Evolutionary conservation across 2,797 vertebrate genomes (phyloP), one percentile per base, ranked within the genome.

Genomic region (Myoxocephalus aenaeus): DNA sequence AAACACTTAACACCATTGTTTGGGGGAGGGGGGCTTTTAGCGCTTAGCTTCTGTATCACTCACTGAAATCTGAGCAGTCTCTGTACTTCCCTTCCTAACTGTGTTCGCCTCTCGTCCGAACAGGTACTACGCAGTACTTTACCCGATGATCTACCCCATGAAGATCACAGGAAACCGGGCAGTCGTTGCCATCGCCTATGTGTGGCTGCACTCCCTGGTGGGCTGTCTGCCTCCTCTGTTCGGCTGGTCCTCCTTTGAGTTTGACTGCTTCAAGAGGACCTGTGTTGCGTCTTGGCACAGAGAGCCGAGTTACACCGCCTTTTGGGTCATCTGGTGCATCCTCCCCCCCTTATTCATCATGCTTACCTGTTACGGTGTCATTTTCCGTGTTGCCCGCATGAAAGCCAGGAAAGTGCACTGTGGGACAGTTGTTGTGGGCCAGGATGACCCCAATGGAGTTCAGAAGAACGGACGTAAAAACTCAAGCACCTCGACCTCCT

Each of bases 111-210:
- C 20, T 70, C 38, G 0, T 72, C n/a, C 8, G 56, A 15, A 63
- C 89, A 99, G 98, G 91, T 99, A 99, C 92, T 99, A 99, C 0
- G 98, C 98, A 0, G 98, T 99, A 29, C 94, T 99, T 36, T 99
- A 99, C 90, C 98, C 98, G 0, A 99, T 99, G 98, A 95, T 99
- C 84, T 99, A 99, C 90, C 98, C 98, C 0, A 98, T 97, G 98
- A 99, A 99, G 96, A 98, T 99, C 87, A 99, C 98, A 0, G 98
- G 98, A 72, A 99, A 98, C 93, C 95, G 98, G 32, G 97, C 97
- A 0, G 96, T 96, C 3, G 91, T 99, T 20, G 97, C 95, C 44
- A 97, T 99, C 0, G 94, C 94, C 70, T 99, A 99, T 0, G 94
- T 99, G 82, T 99, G 98, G 98, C 90, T 99, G 0, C 98, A 99